Evolutionary conservation across 2,888 invertebrate genomes (phyloP), one percentile per base, ranked within the genome.

Genomic region (Troglohyphantes excavatus): DNA sequence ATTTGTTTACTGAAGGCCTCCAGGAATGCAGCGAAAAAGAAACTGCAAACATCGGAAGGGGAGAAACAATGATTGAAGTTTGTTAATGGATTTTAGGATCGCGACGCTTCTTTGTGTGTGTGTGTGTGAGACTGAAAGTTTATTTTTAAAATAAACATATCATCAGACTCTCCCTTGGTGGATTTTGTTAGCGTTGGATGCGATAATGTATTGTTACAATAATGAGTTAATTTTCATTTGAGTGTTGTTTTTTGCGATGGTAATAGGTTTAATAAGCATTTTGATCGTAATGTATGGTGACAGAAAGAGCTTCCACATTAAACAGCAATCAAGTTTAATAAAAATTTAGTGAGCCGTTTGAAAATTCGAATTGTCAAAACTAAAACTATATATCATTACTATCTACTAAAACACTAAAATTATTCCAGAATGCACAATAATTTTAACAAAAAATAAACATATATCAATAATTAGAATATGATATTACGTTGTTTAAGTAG

Each of bases 1-100:
- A 78, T 78, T 65, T 78, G 78, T 78, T 78, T 78, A 78, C 78
- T 27, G 78, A 33, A 17, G 39, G 23, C 23, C 63, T 43, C 17
- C 26, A 2, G 33, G 59, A 27, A 61, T 29, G 33, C 17, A 17
- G 19, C 7, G 17, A 39, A 39, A 78, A 78, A 39, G 23, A 43
- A 63, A 63, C 11, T 43, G 63, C 59, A 39, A 39, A 65, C 65
- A 63, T n/a, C 43, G 63, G 43, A 59, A 61, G n/a, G 29, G 65
- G 6, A 75, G 43, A 72, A 72, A 72, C 72, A 72, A 72, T 46
- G 72, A 46, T 23, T 26, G 72, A 46, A 33, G 29, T 23, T 26
- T 29, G 78, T 65, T 78, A 78, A 78, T 78, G 78, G 65, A 65
- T 78, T 65, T 26, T 43, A 23, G 63, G 17, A 26, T 65, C 29